Conservation (phyloP, 2,113 vertebrate genomes). For the Megatriorchis doriae region DNA sequence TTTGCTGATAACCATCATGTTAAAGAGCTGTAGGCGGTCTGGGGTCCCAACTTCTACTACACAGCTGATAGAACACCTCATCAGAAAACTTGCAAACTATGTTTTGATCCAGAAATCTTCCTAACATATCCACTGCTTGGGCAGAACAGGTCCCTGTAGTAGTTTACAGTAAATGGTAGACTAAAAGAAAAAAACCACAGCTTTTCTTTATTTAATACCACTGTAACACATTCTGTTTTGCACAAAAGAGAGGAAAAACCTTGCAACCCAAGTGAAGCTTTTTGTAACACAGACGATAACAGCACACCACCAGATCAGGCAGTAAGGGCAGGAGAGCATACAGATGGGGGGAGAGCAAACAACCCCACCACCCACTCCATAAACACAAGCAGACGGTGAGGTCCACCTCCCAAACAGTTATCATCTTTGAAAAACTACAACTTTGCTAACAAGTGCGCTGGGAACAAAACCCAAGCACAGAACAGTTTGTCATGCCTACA, state of each 20-base stretch:
- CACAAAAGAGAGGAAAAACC: neutral
- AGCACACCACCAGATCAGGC: neutral
- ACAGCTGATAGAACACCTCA: accelerated
- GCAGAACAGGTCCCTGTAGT: neutral
- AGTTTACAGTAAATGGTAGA: neutral
- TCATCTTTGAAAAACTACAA: neutral
- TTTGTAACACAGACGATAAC: neutral
- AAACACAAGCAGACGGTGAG: neutral
- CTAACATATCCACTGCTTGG: neutral
- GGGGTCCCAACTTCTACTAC: neutral
- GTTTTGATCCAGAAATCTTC: neutral
- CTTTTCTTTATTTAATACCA: neutral
- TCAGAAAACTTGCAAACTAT: neutral
- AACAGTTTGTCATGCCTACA: neutral
- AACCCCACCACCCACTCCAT: neutral
- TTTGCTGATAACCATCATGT: neutral
- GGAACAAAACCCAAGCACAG: neutral
- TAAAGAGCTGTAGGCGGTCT: neutral
- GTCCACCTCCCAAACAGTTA: neutral
- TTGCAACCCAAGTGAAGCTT: neutral
- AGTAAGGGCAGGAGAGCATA: neutral
- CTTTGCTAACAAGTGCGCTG: neutral
- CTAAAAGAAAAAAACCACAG: neutral
- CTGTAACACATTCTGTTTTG: neutral
- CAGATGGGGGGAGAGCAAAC: neutral